Evolutionary conservation across 2,888 invertebrate species (phyloP), one percentile per base, ranked within the genome.

Genomic region (Drosophila limbata): DNA sequence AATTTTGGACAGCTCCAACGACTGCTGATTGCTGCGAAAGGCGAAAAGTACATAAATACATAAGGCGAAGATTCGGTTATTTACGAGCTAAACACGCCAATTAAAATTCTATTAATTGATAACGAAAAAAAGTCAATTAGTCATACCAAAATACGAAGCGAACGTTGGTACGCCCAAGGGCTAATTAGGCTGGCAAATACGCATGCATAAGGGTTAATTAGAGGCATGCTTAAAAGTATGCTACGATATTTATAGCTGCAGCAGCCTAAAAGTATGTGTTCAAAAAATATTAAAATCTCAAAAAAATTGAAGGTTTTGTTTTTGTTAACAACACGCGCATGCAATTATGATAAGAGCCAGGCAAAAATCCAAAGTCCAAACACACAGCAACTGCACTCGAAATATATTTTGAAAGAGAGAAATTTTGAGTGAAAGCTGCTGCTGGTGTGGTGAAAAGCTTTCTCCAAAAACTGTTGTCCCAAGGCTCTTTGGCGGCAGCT

Each of bases 91-190:
- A 59, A 37, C 19, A 13, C 52, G 37, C 44, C 81, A 66, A 80
- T 85, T 88, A 75, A 78, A 86, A 69, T 68, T 53, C 70, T 65
- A 78, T 88, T 78, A 86, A 51, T 28, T 73, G 88, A 86, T 84
- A 86, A 86, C 72, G 28, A 61, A 48, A 57, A 45, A 39, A 28
- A 8, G 71, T 48, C 61, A 69, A 80, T 76, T 60, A 70, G 65
- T 63, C 62, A 57, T 28, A 47, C 9, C 50, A 45, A 59, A 63
- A 48, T 17, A 11, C 31, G n/a, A 5, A n/a, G 31, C 40, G 40
- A 31, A 28, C n/a, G n/a, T n/a, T 25, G 40, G 4, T 13, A 15
- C n/a, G 55, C 19, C 8, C 35, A 21, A 17, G 45, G 37, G 52
- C 57, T 65, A 77, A 77, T 72, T 72, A 77, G 65, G 42, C 65